Evolutionary conservation across 2,888 invertebrate species (phyloP), one percentile per base, ranked within the genome.

Genomic region (Yponomeuta malinellus): DNA sequence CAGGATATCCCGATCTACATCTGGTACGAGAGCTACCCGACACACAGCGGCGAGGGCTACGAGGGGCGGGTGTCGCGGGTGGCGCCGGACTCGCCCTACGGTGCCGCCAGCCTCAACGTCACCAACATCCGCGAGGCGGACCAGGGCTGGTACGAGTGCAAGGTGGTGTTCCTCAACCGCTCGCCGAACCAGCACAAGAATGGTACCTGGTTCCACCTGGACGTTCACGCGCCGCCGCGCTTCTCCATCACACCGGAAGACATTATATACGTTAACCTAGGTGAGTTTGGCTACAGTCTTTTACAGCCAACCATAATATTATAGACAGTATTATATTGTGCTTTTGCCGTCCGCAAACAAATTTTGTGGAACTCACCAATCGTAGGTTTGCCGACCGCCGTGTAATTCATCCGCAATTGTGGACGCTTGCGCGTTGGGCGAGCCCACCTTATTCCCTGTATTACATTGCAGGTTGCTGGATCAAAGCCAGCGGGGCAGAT

Each of bases 201-300:
- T 93, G 98, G 98, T 85, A 98, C 98, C 83, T 98, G 98, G 98
- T 98, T 98, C 93, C 98, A 98, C 92, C 95, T 99, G 89, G 98
- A 98, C 93, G 98, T 99, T 86, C 98, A 98, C 93, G 98, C 98
- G 87, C 97, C 98, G 86, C 98, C 98, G 81, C 95, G 97, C 91
- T 98, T 98, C 94, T 96, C 96, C 93, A 96, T 97, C 93, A 98
- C 97, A 85, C 98, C 98, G 84, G 98, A 97, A 92, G 97, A 98
- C 93, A 96, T 98, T 93, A 97, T 98, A 92, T 98, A 98, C 94
- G 98, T 98, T 92, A 98, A 97, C 94, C 94, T 98, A 93, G 94
- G 94, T 75, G 52, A 71, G 71, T 71, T 64, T 48, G 8, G 8
- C 12, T 4, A 15, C 52, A 15, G 12, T 43, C 5, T 43, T 43